A percentile compares a stretch with the other conserved stretches of the same genome.
phyloP scores from a whole-genome alignment of 2,113 vertebrate species.

The Pelobates fuscus region DNA sequence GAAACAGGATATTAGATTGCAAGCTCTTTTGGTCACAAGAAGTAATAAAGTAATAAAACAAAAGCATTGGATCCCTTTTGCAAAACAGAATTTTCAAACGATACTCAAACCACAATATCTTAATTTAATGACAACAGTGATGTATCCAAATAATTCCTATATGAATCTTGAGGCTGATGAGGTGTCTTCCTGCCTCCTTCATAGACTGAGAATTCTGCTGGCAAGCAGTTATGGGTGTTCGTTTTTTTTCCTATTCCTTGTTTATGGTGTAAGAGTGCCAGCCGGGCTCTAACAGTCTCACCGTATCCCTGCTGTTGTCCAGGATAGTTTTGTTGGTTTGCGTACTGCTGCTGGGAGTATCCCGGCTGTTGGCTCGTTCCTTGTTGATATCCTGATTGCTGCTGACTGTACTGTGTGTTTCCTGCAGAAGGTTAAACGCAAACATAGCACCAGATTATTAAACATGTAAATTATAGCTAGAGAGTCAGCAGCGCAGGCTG shows the following conservation, averaged over 20 bases:
- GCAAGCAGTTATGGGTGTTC: too few relatives aligned
- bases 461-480: not conserved
- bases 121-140: too few relatives aligned
- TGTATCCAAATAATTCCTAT: too few relatives aligned
- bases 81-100: too few relatives aligned
- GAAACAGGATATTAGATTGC: not conserved
- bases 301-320: constrained; percentile 85
- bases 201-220: too few relatives aligned
- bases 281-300: constrained; percentile 53
- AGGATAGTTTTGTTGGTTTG: constrained; percentile 86
- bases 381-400: constrained; percentile 89
- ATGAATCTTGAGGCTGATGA: too few relatives aligned
- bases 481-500: too few relatives aligned
- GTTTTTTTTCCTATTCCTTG: too few relatives aligned
- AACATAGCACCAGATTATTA: not conserved
- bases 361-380: constrained; percentile 84
- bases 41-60: not conserved
- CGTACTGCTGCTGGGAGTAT: constrained; percentile 85
- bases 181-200: too few relatives aligned
- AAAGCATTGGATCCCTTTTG: too few relatives aligned
- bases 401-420: constrained; percentile 90
- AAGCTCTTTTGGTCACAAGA: not conserved
- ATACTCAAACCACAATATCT: too few relatives aligned
- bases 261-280: not conserved
- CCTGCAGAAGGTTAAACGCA: constrained; percentile 64